These are phyloP conservation scores for Kryphioiulus occultus DNA, from an alignment of 2,888 invertebrate species.

Conservation along the genomic window DNA sequence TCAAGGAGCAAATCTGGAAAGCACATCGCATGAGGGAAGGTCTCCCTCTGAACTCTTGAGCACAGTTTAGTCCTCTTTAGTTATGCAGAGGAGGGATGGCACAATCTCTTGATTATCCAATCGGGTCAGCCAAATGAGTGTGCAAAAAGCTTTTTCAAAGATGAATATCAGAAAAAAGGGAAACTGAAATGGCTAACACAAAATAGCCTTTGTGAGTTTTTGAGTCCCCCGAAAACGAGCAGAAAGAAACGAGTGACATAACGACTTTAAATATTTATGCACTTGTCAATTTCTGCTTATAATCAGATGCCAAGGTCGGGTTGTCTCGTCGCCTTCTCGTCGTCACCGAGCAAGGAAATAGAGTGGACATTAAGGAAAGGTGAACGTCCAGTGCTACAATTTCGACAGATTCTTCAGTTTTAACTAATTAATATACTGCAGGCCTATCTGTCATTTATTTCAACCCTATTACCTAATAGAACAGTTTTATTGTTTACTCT, in stretches of 20 bases:
- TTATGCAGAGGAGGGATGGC: neutral
- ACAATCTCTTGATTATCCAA: conserved; percentile 9
- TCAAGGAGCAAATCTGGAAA: neutral
- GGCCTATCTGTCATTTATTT: no score
- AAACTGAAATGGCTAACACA: neutral
- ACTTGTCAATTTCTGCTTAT: neutral
- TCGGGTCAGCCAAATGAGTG: neutral
- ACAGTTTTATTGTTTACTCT: no score
- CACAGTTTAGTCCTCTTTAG: neutral
- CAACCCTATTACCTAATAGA: no score
- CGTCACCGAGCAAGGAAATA: no score
- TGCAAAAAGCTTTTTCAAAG: neutral
- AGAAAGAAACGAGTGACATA: neutral
- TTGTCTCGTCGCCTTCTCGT: neutral
- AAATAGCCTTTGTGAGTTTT: neutral
- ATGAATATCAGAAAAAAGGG: neutral
- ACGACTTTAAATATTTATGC: neutral
- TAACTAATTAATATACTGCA: no score
- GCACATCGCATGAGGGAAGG: neutral
- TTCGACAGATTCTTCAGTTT: no score
- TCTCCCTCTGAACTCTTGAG: no score
- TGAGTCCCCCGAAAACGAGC: neutral
- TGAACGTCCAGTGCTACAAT: no score
- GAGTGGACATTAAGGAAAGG: no score
- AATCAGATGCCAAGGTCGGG: neutral